Conservation (phyloP, 2,113 vertebrate genomes). For the Scolopax mira region DNA sequence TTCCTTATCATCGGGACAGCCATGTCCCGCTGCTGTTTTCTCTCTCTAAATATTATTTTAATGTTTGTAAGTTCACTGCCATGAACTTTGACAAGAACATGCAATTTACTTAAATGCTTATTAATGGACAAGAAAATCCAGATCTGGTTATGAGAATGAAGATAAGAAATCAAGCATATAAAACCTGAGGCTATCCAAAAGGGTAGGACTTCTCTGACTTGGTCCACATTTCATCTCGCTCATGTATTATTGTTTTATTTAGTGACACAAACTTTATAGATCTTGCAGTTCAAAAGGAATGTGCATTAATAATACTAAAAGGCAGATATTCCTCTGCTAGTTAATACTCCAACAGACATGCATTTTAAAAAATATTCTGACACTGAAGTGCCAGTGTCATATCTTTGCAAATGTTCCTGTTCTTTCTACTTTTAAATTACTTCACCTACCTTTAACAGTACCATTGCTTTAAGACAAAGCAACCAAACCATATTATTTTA, state of each 20-base stretch:
- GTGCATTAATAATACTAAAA: constrained; percentile 10
- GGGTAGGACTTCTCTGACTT: not conserved
- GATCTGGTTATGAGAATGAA: not conserved
- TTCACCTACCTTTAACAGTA: not conserved
- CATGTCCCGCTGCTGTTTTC: not conserved
- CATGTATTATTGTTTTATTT: not conserved
- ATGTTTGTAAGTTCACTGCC: not conserved
- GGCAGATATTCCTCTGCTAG: not conserved
- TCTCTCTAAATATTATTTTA: not conserved
- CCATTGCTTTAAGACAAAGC: not conserved
- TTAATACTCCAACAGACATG: not conserved
- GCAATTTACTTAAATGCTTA: not conserved
- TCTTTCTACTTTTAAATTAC: not conserved
- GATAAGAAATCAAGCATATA: not conserved
- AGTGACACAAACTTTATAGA: not conserved
- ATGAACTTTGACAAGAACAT: not conserved
- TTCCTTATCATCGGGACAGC: not conserved
- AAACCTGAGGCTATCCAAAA: not conserved
- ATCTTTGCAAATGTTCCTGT: not conserved
- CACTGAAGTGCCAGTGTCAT: not conserved
- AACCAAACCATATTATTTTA: not conserved
- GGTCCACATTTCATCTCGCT: not conserved
- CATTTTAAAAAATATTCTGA: not conserved
- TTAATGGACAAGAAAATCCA: not conserved
- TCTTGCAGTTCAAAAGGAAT: not conserved